Percentiles rank a stretch among this genome's conserved stretches.
These are phyloP conservation scores for Danio choprae DNA, from an alignment of 2,797 vertebrate genomes.

Conservation along the genomic window DNA sequence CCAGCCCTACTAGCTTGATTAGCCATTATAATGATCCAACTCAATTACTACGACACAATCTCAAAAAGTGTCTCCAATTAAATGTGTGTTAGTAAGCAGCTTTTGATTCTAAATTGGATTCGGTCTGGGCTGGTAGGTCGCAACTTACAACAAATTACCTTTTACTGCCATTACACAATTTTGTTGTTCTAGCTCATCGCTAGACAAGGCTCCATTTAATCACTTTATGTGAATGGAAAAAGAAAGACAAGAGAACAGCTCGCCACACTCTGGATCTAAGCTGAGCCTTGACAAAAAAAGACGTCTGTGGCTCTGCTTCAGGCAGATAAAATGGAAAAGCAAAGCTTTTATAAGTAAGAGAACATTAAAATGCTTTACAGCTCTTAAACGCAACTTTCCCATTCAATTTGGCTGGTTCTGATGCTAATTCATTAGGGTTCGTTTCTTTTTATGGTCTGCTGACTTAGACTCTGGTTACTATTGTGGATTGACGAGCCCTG, in stretches of 20 bases:
- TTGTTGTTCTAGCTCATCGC: conserved; percentile 23
- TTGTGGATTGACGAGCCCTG: conserved; percentile 33
- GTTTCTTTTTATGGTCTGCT: conserved; percentile 42
- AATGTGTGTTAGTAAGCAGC: not conserved
- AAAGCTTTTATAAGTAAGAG: conserved; percentile 31
- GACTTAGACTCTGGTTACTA: conserved; percentile 25
- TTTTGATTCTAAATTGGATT: not conserved
- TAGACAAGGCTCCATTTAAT: conserved; percentile 21
- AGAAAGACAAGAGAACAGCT: not conserved
- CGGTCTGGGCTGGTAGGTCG: not conserved
- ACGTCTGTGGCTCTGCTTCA: conserved; percentile 16
- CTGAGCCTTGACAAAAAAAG: conserved; percentile 17
- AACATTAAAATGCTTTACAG: conserved; percentile 32
- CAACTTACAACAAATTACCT: conserved; percentile 5
- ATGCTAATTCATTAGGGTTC: conserved; percentile 42
- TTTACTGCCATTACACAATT: conserved; percentile 6
- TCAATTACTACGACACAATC: not conserved
- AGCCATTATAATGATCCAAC: not conserved
- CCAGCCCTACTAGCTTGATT: not conserved
- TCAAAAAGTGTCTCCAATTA: conserved; percentile 9
- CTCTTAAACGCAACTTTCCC: conserved; percentile 37
- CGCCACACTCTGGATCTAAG: conserved; percentile 26
- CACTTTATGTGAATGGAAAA: not conserved
- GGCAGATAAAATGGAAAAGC: conserved; percentile 32
- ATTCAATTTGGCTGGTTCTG: conserved; percentile 52